These are phyloP conservation scores for Halictus quadricinctus DNA, from an alignment of 2,888 invertebrate species.

Conservation along the genomic window DNA sequence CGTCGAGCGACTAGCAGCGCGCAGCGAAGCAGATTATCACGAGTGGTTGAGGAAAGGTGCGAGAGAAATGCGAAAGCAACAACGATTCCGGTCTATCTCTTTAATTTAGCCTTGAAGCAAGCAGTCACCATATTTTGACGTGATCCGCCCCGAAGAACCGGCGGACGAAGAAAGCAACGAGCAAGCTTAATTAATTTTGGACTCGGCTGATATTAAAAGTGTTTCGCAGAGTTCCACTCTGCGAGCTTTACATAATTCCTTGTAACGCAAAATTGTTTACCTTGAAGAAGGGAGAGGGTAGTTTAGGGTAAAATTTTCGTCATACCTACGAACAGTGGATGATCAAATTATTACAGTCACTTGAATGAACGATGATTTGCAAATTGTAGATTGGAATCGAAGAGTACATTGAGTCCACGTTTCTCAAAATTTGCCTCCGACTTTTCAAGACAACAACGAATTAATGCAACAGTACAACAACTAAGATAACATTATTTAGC, in stretches of 20 bases:
- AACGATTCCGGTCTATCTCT: constrained; percentile 68
- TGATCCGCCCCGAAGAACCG: constrained; percentile 1
- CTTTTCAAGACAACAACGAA: background rate
- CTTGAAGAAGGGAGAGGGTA: background rate
- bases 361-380: background rate
- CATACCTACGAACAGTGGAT: background rate
- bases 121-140: constrained; percentile 24
- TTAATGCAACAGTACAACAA: background rate
- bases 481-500: too few species aligned
- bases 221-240: background rate
- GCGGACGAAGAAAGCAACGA: background rate
- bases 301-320: too few species aligned
- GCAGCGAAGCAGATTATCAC: constrained; percentile 37
- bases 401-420: background rate
- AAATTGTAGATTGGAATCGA: background rate
- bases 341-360: background rate
- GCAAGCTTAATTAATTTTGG: background rate
- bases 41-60: constrained; percentile 15
- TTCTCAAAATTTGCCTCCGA: background rate
- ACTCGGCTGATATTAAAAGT: background rate
- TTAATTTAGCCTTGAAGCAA: constrained; percentile 71
- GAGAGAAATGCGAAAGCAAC: constrained; percentile 20
- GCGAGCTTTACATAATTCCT: too few species aligned
- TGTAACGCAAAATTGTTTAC: too few species aligned
- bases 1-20: constrained; percentile 15